A percentile compares a stretch with the other conserved stretches of the same genome.
These are phyloP conservation scores for Carlito syrichta DNA, from an alignment of 2,113 vertebrate species.

Conservation along the genomic window DNA sequence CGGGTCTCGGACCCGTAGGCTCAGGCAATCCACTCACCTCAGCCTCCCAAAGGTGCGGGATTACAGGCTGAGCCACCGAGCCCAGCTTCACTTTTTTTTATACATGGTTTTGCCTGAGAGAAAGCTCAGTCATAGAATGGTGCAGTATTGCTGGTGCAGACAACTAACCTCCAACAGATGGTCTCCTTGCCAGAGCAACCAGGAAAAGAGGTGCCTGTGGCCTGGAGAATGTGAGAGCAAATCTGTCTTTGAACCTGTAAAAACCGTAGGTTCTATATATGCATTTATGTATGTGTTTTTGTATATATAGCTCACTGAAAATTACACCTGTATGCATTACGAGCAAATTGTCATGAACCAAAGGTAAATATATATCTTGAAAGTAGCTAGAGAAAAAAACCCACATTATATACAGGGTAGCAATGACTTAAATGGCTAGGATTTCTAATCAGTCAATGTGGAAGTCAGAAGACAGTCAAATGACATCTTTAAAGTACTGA, in stretches of 20 bases:
- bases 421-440: not conserved
- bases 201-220: not conserved
- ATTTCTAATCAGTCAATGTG: not conserved
- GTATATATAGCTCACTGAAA: no score
- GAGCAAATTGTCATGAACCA: not conserved
- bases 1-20: no score
- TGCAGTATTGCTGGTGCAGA: accelerated
- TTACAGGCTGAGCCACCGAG: no score
- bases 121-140: not conserved
- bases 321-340: not conserved
- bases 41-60: no score
- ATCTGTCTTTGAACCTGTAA: not conserved
- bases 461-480: not conserved
- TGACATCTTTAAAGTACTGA: not conserved
- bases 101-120: not conserved
- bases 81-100: no score
- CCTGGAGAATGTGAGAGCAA: not conserved
- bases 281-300: no score
- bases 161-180: not conserved
- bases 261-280: not conserved
- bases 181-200: not conserved
- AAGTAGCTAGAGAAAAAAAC: not conserved
- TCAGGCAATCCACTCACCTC: no score
- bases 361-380: not conserved
- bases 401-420: not conserved